Evolutionary conservation across 1,140 invertebrate genomes (phyloP).

Genomic region (Popillia japonica): DNA sequence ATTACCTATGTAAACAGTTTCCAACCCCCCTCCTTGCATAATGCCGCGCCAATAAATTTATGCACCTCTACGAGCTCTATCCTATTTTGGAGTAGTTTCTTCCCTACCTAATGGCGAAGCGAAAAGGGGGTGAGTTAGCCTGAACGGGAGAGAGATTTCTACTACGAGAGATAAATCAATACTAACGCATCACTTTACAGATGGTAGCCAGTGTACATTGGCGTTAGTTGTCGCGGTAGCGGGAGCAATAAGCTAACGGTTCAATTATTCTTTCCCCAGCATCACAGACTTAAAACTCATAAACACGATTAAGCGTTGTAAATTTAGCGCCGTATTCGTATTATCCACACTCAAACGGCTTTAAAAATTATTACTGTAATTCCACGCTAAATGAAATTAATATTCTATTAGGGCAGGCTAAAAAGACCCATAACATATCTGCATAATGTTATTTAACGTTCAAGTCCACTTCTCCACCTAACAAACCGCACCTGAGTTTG

Average conservation of each 20-base stretch:
- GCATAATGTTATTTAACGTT: too few species aligned
- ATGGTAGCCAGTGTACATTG: constrained; percentile 30
- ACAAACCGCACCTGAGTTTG: too few species aligned
- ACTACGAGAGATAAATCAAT: constrained; percentile 29
- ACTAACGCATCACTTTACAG: constrained; percentile 31
- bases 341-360: background rate
- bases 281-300: constrained; percentile 31
- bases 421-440: too few species aligned
- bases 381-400: background rate
- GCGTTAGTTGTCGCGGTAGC: constrained; percentile 30
- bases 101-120: constrained; percentile 21
- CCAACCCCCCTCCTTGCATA: constrained; percentile 15
- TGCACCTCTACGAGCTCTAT: constrained; percentile 29
- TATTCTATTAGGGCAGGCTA: too few species aligned
- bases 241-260: constrained; percentile 25
- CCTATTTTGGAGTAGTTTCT: constrained; percentile 33
- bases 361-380: constrained; percentile 4
- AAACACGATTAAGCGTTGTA: constrained; percentile 21
- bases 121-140: background rate
- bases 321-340: constrained; percentile 12
- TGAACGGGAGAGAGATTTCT: constrained; percentile 8
- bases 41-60: constrained; percentile 25
- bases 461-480: too few species aligned
- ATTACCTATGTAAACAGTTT: constrained; percentile 33
- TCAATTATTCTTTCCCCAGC: constrained; percentile 28